A percentile compares a stretch with the other conserved stretches of the same genome.
phyloP scores from a whole-genome alignment of 2,113 vertebrate species.

The Euleptes europaea region DNA sequence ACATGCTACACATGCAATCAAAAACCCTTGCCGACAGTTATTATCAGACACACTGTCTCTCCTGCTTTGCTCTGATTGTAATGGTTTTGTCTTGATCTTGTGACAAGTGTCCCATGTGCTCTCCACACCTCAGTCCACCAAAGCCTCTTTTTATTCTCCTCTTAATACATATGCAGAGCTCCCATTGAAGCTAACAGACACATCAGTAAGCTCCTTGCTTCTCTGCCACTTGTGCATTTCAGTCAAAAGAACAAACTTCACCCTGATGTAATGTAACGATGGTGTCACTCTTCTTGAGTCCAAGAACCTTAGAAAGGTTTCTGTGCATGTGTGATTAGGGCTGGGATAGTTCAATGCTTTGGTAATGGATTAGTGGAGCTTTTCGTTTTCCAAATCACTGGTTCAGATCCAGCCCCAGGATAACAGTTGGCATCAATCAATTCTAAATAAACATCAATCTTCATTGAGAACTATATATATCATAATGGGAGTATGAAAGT shows the following conservation, averaged over 20 bases:
- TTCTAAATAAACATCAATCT: constrained; percentile 25
- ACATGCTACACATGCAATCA: not conserved
- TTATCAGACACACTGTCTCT: constrained; percentile 8
- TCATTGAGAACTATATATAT: not conserved
- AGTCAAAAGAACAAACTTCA: not conserved
- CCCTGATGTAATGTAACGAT: constrained; percentile 8
- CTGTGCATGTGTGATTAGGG: constrained; percentile 8
- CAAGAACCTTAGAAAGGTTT: constrained; percentile 10
- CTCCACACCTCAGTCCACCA: not conserved
- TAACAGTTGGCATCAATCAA: constrained; percentile 9
- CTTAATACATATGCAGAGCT: not conserved
- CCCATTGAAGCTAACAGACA: not conserved
- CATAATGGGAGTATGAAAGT: constrained; percentile 2
- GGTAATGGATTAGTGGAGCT: constrained; percentile 26
- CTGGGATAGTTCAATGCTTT: constrained; percentile 5
- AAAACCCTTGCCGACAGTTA: constrained; percentile 1
- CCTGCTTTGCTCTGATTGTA: constrained; percentile 18
- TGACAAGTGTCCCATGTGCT: constrained; percentile 4
- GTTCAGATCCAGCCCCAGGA: not conserved
- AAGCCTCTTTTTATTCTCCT: not conserved
- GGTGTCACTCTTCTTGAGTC: not conserved
- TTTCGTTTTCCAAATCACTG: constrained; percentile 29
- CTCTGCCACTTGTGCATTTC: not conserved
- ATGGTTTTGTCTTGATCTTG: constrained; percentile 12
- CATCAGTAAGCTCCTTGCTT: not conserved